phyloP scores from a whole-genome alignment of 2,888 invertebrate genomes.

The Autographa gamma region DNA sequence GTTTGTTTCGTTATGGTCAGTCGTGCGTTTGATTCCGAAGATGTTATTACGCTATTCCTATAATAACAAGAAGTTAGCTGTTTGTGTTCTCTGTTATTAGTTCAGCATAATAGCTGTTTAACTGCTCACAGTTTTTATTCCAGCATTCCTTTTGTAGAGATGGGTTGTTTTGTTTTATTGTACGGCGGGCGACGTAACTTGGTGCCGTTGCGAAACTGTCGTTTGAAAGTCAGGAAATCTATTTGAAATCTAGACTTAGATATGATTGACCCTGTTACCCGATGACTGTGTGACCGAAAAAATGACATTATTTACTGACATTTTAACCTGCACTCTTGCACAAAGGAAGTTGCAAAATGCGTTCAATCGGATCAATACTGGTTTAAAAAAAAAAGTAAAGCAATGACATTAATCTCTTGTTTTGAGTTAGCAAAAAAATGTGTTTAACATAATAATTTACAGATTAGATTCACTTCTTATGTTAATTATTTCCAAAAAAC shows the following conservation, averaged over 20 bases:
- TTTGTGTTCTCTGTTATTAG: constrained; percentile 2
- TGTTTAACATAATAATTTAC: not conserved
- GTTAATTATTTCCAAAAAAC: constrained; percentile 1
- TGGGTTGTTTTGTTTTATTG: constrained; percentile 2
- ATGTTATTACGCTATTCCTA: constrained; percentile 34
- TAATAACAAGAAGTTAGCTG: not conserved
- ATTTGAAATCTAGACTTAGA: not conserved
- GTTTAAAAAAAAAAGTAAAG: no score
- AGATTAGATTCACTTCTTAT: not conserved
- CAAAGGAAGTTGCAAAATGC: not conserved
- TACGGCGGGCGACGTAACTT: not conserved
- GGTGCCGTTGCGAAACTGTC: not conserved
- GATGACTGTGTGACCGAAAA: constrained; percentile 1
- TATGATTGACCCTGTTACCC: constrained; percentile 4
- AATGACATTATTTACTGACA: not conserved
- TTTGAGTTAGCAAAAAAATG: not conserved
- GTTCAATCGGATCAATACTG: not conserved
- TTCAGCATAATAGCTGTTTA: not conserved
- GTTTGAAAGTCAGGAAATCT: constrained; percentile 2
- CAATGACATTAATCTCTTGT: not conserved
- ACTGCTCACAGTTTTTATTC: constrained; percentile 5
- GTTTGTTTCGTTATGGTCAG: constrained; percentile 21
- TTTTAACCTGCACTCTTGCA: not conserved
- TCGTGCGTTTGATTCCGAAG: constrained; percentile 37
- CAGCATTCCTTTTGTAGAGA: not conserved